Evolutionary conservation across 92 coral and sea anemone species (phyloP).

Genomic region (Zoanthus sociatus): DNA sequence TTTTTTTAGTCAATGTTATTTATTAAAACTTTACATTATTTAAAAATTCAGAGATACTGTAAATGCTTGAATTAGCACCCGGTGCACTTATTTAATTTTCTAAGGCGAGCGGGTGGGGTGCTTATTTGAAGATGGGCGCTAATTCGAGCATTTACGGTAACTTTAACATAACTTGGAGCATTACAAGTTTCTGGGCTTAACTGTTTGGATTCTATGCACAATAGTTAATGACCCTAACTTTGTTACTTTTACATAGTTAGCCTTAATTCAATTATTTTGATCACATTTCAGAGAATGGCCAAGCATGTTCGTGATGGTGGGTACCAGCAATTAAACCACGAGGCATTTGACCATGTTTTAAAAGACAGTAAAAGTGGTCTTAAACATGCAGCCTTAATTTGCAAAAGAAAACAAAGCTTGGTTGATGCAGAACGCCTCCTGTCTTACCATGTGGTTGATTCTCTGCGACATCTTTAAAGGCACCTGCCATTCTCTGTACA

Average conservation of each 20-base stretch:
- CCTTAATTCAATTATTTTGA: neutral
- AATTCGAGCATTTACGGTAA: neutral
- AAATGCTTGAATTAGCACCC: no score
- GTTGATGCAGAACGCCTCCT: conserved; percentile 63
- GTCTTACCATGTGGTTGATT: conserved; percentile 53
- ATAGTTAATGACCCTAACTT: neutral
- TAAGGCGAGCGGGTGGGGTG: no score
- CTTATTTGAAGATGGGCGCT: no score
- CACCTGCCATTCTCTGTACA: neutral
- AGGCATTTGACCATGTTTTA: conserved; percentile 70
- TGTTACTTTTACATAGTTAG: neutral
- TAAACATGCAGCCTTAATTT: conserved; percentile 69
- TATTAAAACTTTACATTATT: no score
- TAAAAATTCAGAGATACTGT: no score
- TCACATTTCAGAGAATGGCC: neutral
- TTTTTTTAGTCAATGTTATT: no score
- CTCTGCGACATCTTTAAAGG: neutral
- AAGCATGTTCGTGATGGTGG: neutral
- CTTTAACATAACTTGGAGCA: neutral
- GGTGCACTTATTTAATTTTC: no score
- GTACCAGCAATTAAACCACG: conserved; percentile 40
- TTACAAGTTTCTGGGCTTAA: neutral
- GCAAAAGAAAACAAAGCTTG: conserved; percentile 66
- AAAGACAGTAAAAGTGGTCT: conserved; percentile 64
- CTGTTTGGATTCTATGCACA: neutral